Base-by-base conservation (phyloP, 1,140 invertebrate genomes). In the Campodea augens region DNA sequence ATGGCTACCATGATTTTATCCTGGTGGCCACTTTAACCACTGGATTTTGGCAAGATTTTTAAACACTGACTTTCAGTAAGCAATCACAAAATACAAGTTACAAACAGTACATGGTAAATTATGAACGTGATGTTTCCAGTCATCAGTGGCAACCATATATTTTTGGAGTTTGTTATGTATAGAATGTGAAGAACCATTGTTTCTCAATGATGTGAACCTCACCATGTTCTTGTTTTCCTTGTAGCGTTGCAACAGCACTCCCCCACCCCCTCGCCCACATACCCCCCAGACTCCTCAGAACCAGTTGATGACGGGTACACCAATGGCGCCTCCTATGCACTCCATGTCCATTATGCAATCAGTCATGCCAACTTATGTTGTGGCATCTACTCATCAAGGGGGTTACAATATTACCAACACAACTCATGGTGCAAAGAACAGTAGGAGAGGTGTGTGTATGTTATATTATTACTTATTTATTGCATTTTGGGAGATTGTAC, bases 241-340 rank as follows among this genome's bases (percentile, higher is more conserved):
- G 7, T 15, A 77, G 72, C 58, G 70, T 46, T 74, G 73, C 20
- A 73, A 74, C 3, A 74, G 71, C 56, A 76, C 74, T 19, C 74
- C 74, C 25, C 74, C 71, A 21, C 73, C 73, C 41, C 72, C 66
- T 55, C 70, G 83, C 37, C 81, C 83, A 21, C 82, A 87, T 56
- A 88, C 84, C 10, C 85, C 83, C 24, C 81, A 83, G 58, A 87
- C 83, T 21, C 81, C 81, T 41, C 18, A 77, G 64, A 60, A 51
- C 51, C 61, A n/a, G n/a, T 49, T 50, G 27, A 49, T 50, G 45
- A 44, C 47, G 13, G n/a, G n/a, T n/a, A n/a, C n/a, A n/a, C 46
- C 58, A 56, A 60, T 38, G 54, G 60, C 44, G 52, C 57, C 51
- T 52, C 58, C 49, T 55, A 51, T 50, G 50, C n/a, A n/a, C n/a